Evolutionary conservation across 2,888 invertebrate genomes (phyloP), one percentile per base, ranked within the genome.

Genomic region (Drosophila atripex): DNA sequence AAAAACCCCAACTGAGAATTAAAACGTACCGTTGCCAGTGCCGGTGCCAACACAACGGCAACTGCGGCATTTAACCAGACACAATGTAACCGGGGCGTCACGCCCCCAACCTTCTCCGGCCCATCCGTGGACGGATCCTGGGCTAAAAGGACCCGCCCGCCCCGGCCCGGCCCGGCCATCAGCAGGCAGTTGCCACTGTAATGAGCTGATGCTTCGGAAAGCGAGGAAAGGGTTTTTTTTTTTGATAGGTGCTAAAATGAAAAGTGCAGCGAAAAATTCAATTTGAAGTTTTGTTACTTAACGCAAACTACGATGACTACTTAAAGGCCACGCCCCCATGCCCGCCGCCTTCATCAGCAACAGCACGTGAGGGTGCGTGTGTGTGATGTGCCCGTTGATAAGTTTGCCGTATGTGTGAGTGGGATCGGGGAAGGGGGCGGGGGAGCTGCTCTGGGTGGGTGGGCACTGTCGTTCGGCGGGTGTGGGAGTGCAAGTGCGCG

Each of bases 231-330:
- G 69, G 50, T 28, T 23, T 23, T 23, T 71, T 80, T 78, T 82
- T 83, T 78, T 80, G 80, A 87, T 85, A 82, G 80, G 87, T 82
- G 80, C 85, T 85, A 85, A 84, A 82, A 84, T 74, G 80, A 73
- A 78, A 85, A 75, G 77, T 87, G 79, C 76, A 75, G 64, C 77
- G 79, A 75, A 85, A 83, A 83, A 83, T 83, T 86, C 83, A 88
- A 83, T 83, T 83, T 83, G 73, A 83, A 88, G 86, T 87, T 83
- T 83, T 83, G 83, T 87, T 88, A 83, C 83, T 88, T 88, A 83
- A 87, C 83, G 71, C 77, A 83, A 85, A 83, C 86, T 85, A 75
- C 83, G 75, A 69, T 73, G 77, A 83, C 88, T 87, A 87, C 82
- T 87, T 85, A 85, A 85, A 55, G 73, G 68, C 73, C 83, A 75